Evolutionary conservation across 2,797 vertebrate species (phyloP).

Genomic region (Cheirogaleus major): DNA sequence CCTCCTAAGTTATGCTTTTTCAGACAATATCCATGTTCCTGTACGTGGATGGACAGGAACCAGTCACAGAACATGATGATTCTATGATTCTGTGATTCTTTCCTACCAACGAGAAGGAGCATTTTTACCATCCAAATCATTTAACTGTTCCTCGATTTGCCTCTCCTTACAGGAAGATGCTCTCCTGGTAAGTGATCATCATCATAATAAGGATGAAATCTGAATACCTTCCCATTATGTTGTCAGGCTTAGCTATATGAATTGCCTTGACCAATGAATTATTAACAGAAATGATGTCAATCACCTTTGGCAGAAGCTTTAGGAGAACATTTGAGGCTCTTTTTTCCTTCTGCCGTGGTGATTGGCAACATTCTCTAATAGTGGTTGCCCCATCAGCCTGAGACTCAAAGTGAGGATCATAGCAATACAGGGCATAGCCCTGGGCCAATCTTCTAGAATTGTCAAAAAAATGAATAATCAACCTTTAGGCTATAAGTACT

Average conservation of each 20-base stretch:
- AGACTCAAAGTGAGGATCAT: neutral
- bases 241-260: neutral
- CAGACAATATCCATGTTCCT: neutral
- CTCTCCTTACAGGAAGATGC: neutral
- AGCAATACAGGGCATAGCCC: neutral
- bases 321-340: neutral
- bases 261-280: conserved; percentile 15
- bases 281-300: neutral
- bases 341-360: neutral
- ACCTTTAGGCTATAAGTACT: neutral
- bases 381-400: neutral
- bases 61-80: too few species aligned
- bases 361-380: neutral
- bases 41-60: neutral
- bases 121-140: neutral
- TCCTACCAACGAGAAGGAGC: neutral
- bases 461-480: neutral
- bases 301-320: neutral
- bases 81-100: neutral
- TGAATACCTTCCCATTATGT: neutral
- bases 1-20: neutral
- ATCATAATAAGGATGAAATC: neutral
- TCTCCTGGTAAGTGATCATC: neutral
- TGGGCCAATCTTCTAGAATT: neutral
- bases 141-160: neutral